A percentile compares a stretch with the other conserved stretches of the same genome.
Conservation (phyloP, 2,113 vertebrate genomes). For the Dasyprocta punctata region DNA sequence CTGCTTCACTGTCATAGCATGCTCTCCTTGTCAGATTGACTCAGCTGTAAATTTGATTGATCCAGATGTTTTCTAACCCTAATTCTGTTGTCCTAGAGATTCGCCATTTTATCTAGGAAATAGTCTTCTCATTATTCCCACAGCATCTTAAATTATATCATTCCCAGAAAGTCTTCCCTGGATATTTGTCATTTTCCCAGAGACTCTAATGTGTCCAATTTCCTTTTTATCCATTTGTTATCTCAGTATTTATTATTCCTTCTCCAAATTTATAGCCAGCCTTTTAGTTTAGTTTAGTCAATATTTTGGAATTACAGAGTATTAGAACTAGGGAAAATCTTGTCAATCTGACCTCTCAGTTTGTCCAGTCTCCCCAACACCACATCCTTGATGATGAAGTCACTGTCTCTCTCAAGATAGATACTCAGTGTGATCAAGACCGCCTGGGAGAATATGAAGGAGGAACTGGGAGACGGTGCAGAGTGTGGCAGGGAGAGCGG, state of each 20-base stretch:
- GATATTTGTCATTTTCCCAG: conserved; percentile 2
- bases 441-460: neutral
- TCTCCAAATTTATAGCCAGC: neutral
- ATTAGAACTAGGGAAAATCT: conserved; percentile 13
- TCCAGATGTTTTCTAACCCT: conserved; percentile 26
- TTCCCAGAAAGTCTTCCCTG: neutral
- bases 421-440: neutral
- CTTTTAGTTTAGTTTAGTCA: conserved; percentile 22
- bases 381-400: neutral
- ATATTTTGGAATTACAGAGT: neutral
- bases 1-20: neutral
- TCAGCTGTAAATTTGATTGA: neutral
- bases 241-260: neutral
- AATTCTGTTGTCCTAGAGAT: neutral
- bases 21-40: conserved; percentile 12
- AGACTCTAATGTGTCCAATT: neutral
- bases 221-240: conserved; percentile 4
- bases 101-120: neutral
- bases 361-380: neutral
- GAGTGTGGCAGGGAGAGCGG: neutral
- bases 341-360: neutral
- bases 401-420: neutral
- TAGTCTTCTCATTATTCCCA: neutral
- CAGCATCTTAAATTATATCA: neutral
- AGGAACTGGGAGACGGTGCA: neutral